phyloP scores from a whole-genome alignment of 2,797 vertebrate species.

The Agapornis canus region DNA sequence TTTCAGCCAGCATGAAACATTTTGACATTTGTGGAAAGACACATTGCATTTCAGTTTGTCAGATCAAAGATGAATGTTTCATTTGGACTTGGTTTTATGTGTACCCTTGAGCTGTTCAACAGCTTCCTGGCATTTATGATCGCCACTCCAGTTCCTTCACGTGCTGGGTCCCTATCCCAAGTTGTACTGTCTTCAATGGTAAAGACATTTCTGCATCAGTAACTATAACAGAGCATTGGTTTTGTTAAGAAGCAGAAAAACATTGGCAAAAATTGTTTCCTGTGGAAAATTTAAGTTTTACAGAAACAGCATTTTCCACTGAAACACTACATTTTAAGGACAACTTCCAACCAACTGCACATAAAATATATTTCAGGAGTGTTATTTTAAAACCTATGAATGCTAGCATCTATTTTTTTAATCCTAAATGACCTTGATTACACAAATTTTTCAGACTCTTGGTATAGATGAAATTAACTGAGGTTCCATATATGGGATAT shows the following conservation, averaged over 20 bases:
- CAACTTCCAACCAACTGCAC: neutral
- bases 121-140: constrained; percentile 13
- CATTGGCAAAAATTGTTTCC: constrained; percentile 38
- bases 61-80: constrained; percentile 49
- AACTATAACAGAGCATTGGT: constrained; percentile 6
- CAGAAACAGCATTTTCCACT: constrained; percentile 23
- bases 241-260: constrained; percentile 23
- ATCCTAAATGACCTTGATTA: neutral
- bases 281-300: constrained; percentile 2
- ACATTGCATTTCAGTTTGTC: constrained; percentile 5
- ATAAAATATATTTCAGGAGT: neutral
- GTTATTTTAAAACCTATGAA: neutral
- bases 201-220: constrained; percentile 23
- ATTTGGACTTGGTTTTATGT: constrained; percentile 3
- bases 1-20: constrained; percentile 25
- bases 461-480: neutral
- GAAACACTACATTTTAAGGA: neutral
- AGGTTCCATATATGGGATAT: neutral
- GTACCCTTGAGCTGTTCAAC: constrained; percentile 25
- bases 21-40: constrained; percentile 23
- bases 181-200: constrained; percentile 13
- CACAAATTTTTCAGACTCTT: neutral
- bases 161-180: neutral
- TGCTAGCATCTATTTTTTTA: neutral
- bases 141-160: neutral